phyloP scores from a whole-genome alignment of 2,888 invertebrate species.

The Stictocephala bisonia region DNA sequence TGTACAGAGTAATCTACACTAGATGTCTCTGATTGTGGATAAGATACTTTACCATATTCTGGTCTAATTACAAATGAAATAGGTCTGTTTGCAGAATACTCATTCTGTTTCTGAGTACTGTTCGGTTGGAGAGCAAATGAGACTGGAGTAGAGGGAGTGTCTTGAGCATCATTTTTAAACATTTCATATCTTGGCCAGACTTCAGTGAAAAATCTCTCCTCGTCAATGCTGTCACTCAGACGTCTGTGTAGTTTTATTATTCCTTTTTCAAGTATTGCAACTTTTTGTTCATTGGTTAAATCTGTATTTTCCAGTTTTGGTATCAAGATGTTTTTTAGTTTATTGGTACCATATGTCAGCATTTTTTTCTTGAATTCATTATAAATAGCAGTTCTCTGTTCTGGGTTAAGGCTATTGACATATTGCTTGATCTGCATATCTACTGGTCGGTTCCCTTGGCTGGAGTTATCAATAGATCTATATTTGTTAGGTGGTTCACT shows the following conservation, averaged over 20 bases:
- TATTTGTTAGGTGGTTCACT: not conserved
- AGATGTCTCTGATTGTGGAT: not conserved
- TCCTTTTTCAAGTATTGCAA: not conserved
- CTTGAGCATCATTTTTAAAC: not conserved
- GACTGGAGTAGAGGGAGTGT: not conserved
- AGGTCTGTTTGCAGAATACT: too few relatives aligned
- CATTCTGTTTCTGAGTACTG: not conserved
- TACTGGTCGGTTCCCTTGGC: too few relatives aligned
- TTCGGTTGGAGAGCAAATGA: not conserved
- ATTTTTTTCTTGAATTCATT: constrained; percentile 3
- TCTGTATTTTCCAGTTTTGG: not conserved
- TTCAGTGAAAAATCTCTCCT: not conserved
- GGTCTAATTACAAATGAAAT: constrained; percentile 5
- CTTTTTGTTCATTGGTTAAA: constrained; percentile 9
- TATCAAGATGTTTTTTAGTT: constrained; percentile 15
- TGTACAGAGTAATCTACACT: not conserved
- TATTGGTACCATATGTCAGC: not conserved
- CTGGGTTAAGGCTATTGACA: not conserved
- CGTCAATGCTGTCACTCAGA: not conserved
- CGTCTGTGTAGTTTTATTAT: constrained; percentile 7
- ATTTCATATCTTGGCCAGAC: not conserved
- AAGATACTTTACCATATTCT: not conserved
- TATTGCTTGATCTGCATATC: too few relatives aligned
- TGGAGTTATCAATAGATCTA: too few relatives aligned
- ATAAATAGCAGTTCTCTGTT: not conserved